Evolutionary conservation across 2,888 invertebrate genomes (phyloP), one percentile per base, ranked within the genome.

Genomic region (Agrochola litura): DNA sequence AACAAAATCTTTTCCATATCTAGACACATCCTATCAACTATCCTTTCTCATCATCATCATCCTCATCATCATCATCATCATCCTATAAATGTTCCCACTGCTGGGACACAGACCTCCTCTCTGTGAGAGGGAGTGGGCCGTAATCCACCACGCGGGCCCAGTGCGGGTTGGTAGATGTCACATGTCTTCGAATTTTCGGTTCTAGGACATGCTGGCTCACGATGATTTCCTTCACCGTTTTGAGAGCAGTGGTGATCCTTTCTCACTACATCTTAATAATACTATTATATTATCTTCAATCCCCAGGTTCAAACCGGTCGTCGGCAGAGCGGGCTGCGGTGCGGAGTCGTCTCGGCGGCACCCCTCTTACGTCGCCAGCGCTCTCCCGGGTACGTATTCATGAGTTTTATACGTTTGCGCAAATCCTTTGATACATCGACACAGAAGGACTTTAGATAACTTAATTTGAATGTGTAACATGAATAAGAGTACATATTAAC

Each of bases 321-420:
- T 96, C 96, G 25, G 96, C 95, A 5, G 96, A 96, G 92, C 90
- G 96, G 22, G 90, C 92, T 72, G 90, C 92, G 74, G 91, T 94
- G 85, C 93, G 96, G 6, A 77, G 64, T 41, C 90, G 96, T 37
- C 89, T 95, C 58, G 96, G 96, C 52, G 95, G 95, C 70, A 96
- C 96, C 0, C 96, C 96, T 0, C 95, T 96, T 76, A 96, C 96
- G 2, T 96, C 96, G 0, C 96, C 96, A 10, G 96, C 96, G 9
- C 91, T 96, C 37, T 92, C 95, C 22, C 89, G 96, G 94, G 96
- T 96, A 85, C 83, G 87, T 83, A 54, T 43, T 22, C 68, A 19
- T 19, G 16, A 54, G 56, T 25, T 61, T 63, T 6, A 6, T 58
- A n/a, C n/a, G 8, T 60, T 6, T 54, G 10, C 54, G n/a, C 6